Conservation (phyloP, 2,113 vertebrate genomes). For the Halichoerus grypus region DNA sequence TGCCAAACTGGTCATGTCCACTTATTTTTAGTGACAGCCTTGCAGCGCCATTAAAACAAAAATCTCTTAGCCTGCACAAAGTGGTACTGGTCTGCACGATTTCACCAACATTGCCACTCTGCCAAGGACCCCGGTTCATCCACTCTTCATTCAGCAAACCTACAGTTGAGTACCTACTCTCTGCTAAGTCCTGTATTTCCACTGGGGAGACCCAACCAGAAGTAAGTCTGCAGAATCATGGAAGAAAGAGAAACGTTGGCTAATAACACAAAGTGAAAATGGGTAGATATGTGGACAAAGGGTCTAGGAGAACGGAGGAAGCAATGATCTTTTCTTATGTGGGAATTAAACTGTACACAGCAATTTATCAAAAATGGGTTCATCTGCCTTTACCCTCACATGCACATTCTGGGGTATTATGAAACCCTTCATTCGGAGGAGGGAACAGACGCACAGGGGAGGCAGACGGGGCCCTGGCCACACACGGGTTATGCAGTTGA, state of each 20-base stretch:
- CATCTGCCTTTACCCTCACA: not conserved
- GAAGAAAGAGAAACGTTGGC: not conserved
- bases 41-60: not conserved
- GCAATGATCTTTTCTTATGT: not conserved
- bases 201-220: accelerated
- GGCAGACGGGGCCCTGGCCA: no score
- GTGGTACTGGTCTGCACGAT: not conserved
- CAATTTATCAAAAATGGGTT: not conserved
- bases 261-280: not conserved
- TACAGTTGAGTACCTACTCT: not conserved
- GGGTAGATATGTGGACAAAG: accelerated
- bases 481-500: accelerated
- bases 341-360: not conserved
- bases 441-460: not conserved
- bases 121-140: not conserved
- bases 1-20: not conserved
- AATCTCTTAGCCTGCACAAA: not conserved
- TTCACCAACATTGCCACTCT: not conserved
- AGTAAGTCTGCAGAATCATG: not conserved
- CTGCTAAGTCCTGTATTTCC: not conserved
- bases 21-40: not conserved
- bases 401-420: not conserved
- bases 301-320: accelerated
- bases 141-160: not conserved
- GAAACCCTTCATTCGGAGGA: not conserved